Base-by-base conservation (phyloP, 2,888 invertebrate species). In the Drosophila peninsularis region DNA sequence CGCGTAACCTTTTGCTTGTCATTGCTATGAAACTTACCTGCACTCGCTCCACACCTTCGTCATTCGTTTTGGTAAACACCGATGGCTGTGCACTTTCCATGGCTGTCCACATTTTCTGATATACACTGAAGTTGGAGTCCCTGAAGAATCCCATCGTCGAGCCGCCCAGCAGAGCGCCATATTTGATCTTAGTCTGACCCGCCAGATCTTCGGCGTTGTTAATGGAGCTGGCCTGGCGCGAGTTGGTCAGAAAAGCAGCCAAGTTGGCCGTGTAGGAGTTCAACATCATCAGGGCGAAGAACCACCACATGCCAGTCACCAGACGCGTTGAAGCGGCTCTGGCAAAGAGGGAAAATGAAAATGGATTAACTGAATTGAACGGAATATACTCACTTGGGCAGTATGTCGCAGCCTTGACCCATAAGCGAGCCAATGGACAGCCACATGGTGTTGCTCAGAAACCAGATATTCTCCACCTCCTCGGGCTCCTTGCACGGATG, bases 191-290 rank as follows among this genome's bases (percentile, higher is more conserved):
- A n/a, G 95, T 97, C 92, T 99, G 99, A 88, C 95, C 95, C 0
- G 98, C 97, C 66, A 99, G 94, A 92, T 98, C 98, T 90, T 98
- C 98, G 0, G 97, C 98, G 86, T 95, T 96, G 90, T 96, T 96
- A 68, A 99, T 98, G 2, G 97, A 96, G 17, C 85, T 90, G 0
- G 84, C 92, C 82, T 91, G 91, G 37, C 97, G 94, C 39, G 97
- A 97, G 88, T 96, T 97, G 1, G 98, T 98, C 6, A 98, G 94
- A 90, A 98, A 98, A 27, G 98, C 98, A 11, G 98, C 98, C 83
- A 98, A 94, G 92, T 98, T 98, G 45, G 98, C 98, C 2, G 98
- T 98, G 92, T 98, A 98, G 0, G 98, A 98, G 7, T 98, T 96
- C 27, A 97, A 96, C 94, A 98, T 95, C 91, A 98, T 98, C 58